phyloP scores from a whole-genome alignment of 1,140 invertebrate genomes.

The Drosophila ohnishii region DNA sequence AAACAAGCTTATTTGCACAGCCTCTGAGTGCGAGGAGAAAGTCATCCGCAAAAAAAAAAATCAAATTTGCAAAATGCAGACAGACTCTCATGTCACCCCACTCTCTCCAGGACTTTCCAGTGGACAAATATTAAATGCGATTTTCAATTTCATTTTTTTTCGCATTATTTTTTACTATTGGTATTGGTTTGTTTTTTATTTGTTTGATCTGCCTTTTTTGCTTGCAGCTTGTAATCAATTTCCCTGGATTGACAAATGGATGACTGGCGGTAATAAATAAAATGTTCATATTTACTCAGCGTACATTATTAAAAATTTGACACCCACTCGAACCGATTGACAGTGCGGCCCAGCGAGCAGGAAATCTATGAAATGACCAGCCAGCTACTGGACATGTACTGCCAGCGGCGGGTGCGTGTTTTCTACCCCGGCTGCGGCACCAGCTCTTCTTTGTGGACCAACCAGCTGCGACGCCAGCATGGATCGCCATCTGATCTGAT shows the following conservation, averaged over 20 bases:
- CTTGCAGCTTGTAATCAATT: slow-evolving; percentile 80
- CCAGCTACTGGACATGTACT: slow-evolving; percentile 69
- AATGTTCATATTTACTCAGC: slow-evolving; percentile 69
- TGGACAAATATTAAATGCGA: slow-evolving; percentile 76
- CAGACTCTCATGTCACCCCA: slow-evolving; percentile 28
- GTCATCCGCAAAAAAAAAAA: slow-evolving; percentile 35
- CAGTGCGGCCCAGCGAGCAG: slow-evolving; percentile 69
- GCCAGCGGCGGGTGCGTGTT: slow-evolving; percentile 64
- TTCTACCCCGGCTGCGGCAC: slow-evolving; percentile 73
- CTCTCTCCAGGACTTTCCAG: neutral
- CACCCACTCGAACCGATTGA: slow-evolving; percentile 7
- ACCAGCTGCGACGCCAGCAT: slow-evolving; percentile 60
- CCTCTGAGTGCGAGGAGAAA: slow-evolving; percentile 44
- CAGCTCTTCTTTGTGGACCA: slow-evolving; percentile 63
- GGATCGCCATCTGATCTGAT: slow-evolving; percentile 68
- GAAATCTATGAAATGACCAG: slow-evolving; percentile 70
- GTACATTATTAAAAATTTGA: slow-evolving; percentile 75
- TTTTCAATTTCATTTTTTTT: slow-evolving; percentile 59
- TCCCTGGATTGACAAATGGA: slow-evolving; percentile 81
- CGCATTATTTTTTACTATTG: slow-evolving; percentile 24
- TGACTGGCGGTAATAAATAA: slow-evolving; percentile 79
- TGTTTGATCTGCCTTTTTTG: slow-evolving; percentile 20
- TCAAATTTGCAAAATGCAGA: slow-evolving; percentile 69
- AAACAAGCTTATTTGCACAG: slow-evolving; percentile 52
- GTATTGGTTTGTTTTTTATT: slow-evolving; percentile 25